Conservation (phyloP, 2,113 vertebrate genomes). For the Passer montanus region DNA sequence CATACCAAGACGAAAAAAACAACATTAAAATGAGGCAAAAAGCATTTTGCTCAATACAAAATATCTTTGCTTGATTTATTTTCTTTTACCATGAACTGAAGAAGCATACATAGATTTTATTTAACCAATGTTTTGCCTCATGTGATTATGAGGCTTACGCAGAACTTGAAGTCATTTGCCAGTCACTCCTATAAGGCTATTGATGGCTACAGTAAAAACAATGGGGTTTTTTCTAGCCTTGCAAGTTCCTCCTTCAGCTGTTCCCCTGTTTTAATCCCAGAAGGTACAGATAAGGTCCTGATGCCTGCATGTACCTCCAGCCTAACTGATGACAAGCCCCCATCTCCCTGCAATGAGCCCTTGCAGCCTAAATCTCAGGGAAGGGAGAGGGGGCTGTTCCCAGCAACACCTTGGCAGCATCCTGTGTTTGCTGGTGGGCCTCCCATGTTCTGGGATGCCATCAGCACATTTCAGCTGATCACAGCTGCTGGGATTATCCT, state of each 20-base stretch:
- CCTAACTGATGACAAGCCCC: background rate
- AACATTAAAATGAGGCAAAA: background rate
- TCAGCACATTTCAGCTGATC: background rate
- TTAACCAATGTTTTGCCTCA: background rate
- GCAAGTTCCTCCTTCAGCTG: background rate
- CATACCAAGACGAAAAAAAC: background rate
- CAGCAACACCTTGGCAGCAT: background rate
- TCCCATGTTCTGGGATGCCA: background rate
- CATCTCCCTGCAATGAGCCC: background rate
- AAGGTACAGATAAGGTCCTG: background rate
- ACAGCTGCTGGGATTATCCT: background rate
- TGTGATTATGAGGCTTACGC: background rate
- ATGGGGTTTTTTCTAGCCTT: accelerated
- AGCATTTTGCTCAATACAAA: background rate
- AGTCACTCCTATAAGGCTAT: background rate
- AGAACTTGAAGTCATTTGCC: background rate
- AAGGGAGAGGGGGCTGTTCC: background rate
- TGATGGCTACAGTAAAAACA: background rate
- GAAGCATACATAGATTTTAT: background rate
- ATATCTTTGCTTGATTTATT: background rate
- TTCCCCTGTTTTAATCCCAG: background rate
- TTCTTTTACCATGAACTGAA: background rate
- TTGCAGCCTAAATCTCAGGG: background rate
- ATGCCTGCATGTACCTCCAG: background rate
- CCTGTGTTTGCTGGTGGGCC: background rate